Evolutionary conservation across 2,888 invertebrate genomes (phyloP), one percentile per base, ranked within the genome.

Genomic region (Sarcophaga carnaria): DNA sequence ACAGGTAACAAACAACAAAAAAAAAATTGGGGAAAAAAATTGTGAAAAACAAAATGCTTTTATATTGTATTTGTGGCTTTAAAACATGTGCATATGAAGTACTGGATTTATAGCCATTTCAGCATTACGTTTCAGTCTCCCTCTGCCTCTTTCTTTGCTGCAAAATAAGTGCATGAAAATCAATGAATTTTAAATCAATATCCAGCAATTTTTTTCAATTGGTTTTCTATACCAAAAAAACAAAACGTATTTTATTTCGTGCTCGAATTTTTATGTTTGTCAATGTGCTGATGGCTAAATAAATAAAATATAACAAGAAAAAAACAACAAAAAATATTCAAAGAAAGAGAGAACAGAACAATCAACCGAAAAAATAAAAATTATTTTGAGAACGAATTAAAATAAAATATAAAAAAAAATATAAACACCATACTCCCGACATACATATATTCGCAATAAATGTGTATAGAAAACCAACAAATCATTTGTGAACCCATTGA

Each of bases 161-260:
- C 4, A 78, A 80, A 78, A 22, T 22, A 22, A 60, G 54, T 74
- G 72, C 82, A 84, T 27, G 45, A 79, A 83, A 81, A 80, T 83
- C 85, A 85, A 80, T 87, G 82, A 85, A 80, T 87, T 83, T 87
- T 80, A 84, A 82, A 80, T 74, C 81, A 83, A 86, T 81, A 76
- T 20, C 37, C 70, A 75, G 45, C 37, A 75, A 69, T 69, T 72
- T 77, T 37, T 83, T 59, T 70, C 10, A 8, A 69, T 8, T 69
- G 14, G 20, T n/a, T 62, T 71, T 54, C 25, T 59, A 2, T n/a
- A 49, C 20, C 8, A 22, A 22, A 22, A 0, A 25, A 67, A 49
- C 2, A 49, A 37, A 0, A 59, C 27, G 6, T 11, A 3, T 22
- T 22, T 22, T 22, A 14, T 27, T 45, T 25, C n/a, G 37, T 66